Evolutionary conservation across 2,888 invertebrate species (phyloP), one percentile per base, ranked within the genome.

Genomic region (Phyllotreta striolata): DNA sequence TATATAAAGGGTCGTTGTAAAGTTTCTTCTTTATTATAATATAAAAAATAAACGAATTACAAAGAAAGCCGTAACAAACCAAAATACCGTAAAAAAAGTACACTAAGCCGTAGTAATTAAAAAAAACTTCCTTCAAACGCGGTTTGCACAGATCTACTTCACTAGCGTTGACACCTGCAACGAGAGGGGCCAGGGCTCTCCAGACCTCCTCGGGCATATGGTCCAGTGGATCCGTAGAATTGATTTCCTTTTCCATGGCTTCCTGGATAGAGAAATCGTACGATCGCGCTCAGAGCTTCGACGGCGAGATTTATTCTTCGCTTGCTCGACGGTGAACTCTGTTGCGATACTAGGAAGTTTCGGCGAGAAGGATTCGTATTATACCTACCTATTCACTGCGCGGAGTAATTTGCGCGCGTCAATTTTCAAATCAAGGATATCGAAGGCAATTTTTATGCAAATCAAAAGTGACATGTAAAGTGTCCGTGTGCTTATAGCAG

Each of bases 1-100:
- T 85, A 76, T 86, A 87, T 6, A 89, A 89, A 13, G 87, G 85
- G 73, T 90, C 88, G 66, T 84, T 83, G 78, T 86, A 87, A 6
- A 89, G 79, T 62, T 84, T 81, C 67, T 83, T 79, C 41, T 82
- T 82, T 65, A 84, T 73, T 6, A 86, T 83, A 72, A 87, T 85
- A 57, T 83, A 82, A 40, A 88, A 79, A 74, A 90, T 86, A 39
- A 83, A 83, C 0, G 86, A 73, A 78, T 91, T 91, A 60, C 85
- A 81, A 1, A 85, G 67, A 0, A 86, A 81, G 6, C 90, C 90
- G 12, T 83, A 72, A 64, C 85, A 69, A 0, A 87, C 83, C 43
- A 91, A 79, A 0, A 86, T 65, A 0, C 85, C 84, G 76, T 90
- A 89, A 61, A 89, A 83, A 69, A 88, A 83, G 55, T 90, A 81